Conservation (phyloP, 2,113 vertebrate species). For the Charina bottae region DNA sequence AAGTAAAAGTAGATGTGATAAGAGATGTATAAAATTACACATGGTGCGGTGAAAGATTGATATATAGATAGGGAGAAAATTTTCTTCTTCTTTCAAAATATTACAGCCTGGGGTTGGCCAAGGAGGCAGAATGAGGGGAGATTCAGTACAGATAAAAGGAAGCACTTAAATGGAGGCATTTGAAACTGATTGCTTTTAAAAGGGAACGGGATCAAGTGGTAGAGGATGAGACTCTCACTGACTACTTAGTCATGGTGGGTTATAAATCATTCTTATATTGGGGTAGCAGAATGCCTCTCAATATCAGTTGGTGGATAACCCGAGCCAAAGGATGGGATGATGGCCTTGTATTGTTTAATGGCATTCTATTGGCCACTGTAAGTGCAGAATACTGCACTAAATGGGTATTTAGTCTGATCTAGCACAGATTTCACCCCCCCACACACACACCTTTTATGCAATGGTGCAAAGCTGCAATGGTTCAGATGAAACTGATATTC, state of each 20-base stretch:
- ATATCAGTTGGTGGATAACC: background rate
- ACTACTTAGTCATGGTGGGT: background rate
- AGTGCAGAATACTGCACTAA: background rate
- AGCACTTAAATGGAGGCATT: background rate
- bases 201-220: background rate
- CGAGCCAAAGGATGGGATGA: background rate
- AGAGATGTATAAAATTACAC: background rate
- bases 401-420: background rate
- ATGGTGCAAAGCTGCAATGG: background rate
- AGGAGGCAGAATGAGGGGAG: background rate
- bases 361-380: background rate
- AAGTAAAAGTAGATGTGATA: background rate
- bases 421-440: background rate
- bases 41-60: background rate
- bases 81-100: background rate
- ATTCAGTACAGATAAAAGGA: background rate
- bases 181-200: background rate
- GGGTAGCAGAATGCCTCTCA: background rate
- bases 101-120: background rate
- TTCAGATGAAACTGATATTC: conserved; percentile 59
- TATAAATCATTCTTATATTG: background rate
- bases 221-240: background rate
- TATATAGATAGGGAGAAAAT: background rate
- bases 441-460: background rate
- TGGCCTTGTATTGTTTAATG: background rate